Evolutionary conservation across 2,113 vertebrate genomes (phyloP), one percentile per base, ranked within the genome.

Genomic region (Macquaria ambigua): DNA sequence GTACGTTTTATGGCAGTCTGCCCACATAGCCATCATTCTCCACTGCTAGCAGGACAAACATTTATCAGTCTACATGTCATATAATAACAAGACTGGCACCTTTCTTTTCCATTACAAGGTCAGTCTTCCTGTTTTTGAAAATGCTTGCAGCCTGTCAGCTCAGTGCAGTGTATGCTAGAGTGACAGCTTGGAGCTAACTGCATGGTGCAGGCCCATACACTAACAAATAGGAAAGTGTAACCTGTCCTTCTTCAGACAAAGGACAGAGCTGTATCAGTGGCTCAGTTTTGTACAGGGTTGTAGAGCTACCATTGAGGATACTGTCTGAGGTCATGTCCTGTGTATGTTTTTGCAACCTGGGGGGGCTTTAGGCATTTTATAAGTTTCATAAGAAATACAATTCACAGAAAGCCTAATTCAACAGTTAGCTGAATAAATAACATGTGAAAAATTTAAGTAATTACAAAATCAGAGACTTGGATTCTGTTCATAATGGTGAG

Each of bases 1-100:
- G 39, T 64, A 53, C 61, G 56, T 55, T 73, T 66, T 15, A 59
- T 79, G 75, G 74, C 79, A 71, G 37, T 23, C 43, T 74, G 64
- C 23, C 48, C 53, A 67, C 77, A 55, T 0, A 14, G 28, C 10
- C 39, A 68, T 52, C 46, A 55, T 70, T 67, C 61, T 64, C 39
- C 18, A 28, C 10, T 23, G 18, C n/a, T 31, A 37, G 18, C 48
- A 48, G 67, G 41, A 77, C 41, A 15, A 78, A 76, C 9, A 70
- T 10, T 6, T 21, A 48, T 66, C 63, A 74, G 31, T 50, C 58
- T 52, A 63, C 16, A 68, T 76, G 64, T 64, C 71, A 62, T 41
- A 12, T 16, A 48, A 53, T 16, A 75, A 68, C 25, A 81, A 12
- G 11, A 23, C 18, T 23, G 11, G 59, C 59, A 50, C 16, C 39